phyloP scores from a whole-genome alignment of 2,797 vertebrate genomes.

The Pangasius mekongensis region DNA sequence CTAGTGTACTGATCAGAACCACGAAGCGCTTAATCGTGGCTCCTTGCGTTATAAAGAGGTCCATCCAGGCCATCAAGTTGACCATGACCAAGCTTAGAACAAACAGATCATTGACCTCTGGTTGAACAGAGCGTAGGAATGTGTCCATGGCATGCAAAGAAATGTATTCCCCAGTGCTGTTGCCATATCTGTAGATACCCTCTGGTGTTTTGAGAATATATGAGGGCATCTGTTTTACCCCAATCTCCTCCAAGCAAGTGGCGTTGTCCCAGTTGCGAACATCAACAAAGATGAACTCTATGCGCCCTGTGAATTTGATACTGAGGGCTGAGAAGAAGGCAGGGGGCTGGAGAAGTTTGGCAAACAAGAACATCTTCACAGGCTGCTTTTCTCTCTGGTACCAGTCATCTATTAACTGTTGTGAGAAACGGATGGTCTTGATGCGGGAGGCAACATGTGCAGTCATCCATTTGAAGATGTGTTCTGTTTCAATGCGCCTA shows the following conservation, averaged over 20 bases:
- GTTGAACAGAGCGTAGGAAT: slow-evolving; percentile 92
- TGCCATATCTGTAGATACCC: slow-evolving; percentile 94
- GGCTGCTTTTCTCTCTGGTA: slow-evolving; percentile 82
- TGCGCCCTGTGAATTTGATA: slow-evolving; percentile 96
- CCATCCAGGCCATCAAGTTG: slow-evolving; percentile 98
- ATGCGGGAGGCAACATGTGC: slow-evolving; percentile 92
- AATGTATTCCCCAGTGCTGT: slow-evolving; percentile 91
- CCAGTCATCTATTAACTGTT: slow-evolving; percentile 89
- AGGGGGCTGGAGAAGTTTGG: slow-evolving; percentile 88
- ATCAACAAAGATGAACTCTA: slow-evolving; percentile 97
- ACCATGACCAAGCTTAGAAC: slow-evolving; percentile 94
- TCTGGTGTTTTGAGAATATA: slow-evolving; percentile 97
- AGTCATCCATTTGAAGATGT: slow-evolving; percentile 98
- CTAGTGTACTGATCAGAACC: slow-evolving; percentile 95
- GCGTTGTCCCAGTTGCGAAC: slow-evolving; percentile 88
- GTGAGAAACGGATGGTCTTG: slow-evolving; percentile 85
- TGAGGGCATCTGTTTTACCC: slow-evolving; percentile 85
- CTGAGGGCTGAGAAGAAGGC: slow-evolving; percentile 95
- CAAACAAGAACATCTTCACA: slow-evolving; percentile 94
- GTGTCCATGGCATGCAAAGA: slow-evolving; percentile 94
- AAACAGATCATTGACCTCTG: slow-evolving; percentile 97
- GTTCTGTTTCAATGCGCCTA: slow-evolving; percentile 83
- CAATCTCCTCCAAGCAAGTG: slow-evolving; percentile 85
- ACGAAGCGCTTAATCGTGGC: slow-evolving; percentile 97
- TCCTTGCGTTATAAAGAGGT: slow-evolving; percentile 97